A percentile compares a stretch with the other conserved stretches of the same genome.
Conservation (phyloP, 2,113 vertebrate genomes). For the Eira barbara region DNA sequence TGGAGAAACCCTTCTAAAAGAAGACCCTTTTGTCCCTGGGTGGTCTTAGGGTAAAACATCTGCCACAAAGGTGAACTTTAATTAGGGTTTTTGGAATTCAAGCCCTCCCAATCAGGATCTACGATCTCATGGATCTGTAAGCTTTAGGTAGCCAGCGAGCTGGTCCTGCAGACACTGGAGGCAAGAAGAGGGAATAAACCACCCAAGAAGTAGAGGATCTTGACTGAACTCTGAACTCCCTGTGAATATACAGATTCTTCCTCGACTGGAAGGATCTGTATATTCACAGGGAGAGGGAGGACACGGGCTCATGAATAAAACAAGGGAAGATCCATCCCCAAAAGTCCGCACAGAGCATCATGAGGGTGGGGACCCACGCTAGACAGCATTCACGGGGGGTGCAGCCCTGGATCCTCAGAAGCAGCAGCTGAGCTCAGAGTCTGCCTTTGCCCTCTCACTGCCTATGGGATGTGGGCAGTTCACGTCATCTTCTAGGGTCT, state of each 20-base stretch:
- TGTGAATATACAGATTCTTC: too few relatives aligned
- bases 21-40: not conserved
- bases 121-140: not conserved
- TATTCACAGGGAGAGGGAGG: not conserved
- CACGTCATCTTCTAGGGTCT: rapidly evolving
- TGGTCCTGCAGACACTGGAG: too few relatives aligned
- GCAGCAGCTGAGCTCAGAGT: too few relatives aligned
- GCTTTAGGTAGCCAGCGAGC: not conserved
- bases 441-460: not conserved
- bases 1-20: not conserved
- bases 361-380: not conserved
- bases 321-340: not conserved
- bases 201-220: not conserved
- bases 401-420: not conserved
- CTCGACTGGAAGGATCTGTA: not conserved
- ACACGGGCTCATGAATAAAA: not conserved
- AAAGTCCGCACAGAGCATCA: not conserved
- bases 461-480: not conserved
- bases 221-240: not conserved
- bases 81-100: not conserved
- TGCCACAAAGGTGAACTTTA: not conserved
- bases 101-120: not conserved
- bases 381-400: not conserved
- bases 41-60: not conserved
- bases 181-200: not conserved